phyloP scores from a whole-genome alignment of 2,113 vertebrate species.

The Amblyornis subalaris region DNA sequence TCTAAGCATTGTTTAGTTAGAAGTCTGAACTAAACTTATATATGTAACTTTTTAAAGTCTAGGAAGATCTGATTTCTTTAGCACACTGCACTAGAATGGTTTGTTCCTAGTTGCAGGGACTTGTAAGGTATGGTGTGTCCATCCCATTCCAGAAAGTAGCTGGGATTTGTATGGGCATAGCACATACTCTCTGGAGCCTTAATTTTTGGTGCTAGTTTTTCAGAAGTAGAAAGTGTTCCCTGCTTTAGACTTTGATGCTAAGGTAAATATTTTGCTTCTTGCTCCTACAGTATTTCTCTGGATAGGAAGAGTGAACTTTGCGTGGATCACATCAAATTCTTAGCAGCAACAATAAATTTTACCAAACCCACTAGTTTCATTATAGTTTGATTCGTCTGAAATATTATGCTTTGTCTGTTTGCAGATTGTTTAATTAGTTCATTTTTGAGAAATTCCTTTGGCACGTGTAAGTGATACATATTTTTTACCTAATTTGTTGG shows the following conservation, averaged over 20 bases:
- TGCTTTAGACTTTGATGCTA: not conserved
- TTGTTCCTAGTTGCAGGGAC: not conserved
- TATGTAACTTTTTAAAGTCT: not conserved
- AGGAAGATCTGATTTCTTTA: not conserved
- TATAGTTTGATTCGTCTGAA: not conserved
- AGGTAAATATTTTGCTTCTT: not conserved
- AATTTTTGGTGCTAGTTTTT: not conserved
- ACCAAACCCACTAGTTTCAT: not conserved
- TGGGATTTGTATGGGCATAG: not conserved
- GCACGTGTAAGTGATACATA: not conserved
- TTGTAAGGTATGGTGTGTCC: not conserved
- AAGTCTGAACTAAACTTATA: not conserved
- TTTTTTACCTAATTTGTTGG: not conserved
- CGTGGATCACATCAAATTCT: accelerated
- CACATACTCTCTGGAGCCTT: not conserved
- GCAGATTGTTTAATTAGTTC: not conserved
- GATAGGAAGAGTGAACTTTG: not conserved
- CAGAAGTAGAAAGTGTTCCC: not conserved
- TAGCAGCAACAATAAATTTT: not conserved
- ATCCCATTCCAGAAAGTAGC: not conserved
- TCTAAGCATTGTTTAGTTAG: not conserved
- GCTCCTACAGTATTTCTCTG: not conserved
- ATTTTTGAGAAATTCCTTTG: not conserved
- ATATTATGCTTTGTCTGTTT: not conserved
- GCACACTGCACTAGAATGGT: not conserved